Base-by-base conservation (phyloP, 2,888 invertebrate species). In the Zygogramma bicolorata region DNA sequence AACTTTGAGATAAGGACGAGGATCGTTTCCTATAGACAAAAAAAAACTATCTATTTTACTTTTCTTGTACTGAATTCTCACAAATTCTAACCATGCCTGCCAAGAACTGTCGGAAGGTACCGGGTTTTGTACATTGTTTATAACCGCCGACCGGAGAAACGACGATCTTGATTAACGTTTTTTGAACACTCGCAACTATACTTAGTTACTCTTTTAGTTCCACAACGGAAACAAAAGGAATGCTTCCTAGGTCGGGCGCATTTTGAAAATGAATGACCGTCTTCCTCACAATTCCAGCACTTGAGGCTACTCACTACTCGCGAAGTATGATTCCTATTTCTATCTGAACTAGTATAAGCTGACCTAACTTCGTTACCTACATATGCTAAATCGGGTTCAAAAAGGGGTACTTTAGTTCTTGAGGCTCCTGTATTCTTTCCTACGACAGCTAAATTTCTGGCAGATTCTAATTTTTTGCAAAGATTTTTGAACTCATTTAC, bases 341-440 rank as follows among this genome's bases (percentile, higher is more conserved):
- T n/a, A n/a, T n/a, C n/a, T n/a, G n/a, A n/a, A n/a, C n/a, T n/a
- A n/a, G n/a, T n/a, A 20, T 53, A 8, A 53, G 13, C 13, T 53
- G 3, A 10, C 20, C 20, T 20, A 7, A 22, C 7, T 15, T 18
- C 18, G 3, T 18, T 3, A 53, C 53, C 18, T 25, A 31, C 46
- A 60, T 62, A 73, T 2, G 73, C 67, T 18, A 75, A 62, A 15
- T 75, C 75, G 2, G 75, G 75, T 38, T 75, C 75, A 13, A 65
- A 27, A 15, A 73, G 25, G 27, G 13, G 25, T n/a, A 65, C 10
- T 25, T 42, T 49, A 49, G 0, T 46, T 20, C 29, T 25, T 7
- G 27, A 13, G 31, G 6, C 8, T 3, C 2, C 25, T 1, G 18
- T 53, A 29, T 65, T 34, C 53, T 29, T 3, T n/a, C 29, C 13